Percentiles rank a stretch among this genome's conserved stretches.
Conservation (phyloP, 92 coral and sea anemone genomes). For the Zoanthus sansibaricus region DNA sequence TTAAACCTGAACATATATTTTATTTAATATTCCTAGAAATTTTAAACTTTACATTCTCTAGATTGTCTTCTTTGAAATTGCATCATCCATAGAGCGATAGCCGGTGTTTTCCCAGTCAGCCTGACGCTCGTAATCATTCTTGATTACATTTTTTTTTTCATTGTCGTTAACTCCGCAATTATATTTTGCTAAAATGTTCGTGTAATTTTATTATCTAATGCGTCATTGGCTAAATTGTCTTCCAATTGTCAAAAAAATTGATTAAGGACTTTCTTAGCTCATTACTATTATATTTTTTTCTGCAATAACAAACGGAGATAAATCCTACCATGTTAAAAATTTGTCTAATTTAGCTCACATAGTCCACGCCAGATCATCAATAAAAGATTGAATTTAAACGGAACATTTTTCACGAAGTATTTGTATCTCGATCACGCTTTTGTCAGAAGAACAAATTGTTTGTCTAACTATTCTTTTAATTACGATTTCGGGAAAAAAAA, state of each 20-base stretch:
- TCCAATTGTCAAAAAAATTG: background rate
- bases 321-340: background rate
- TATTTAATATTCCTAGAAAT: too few relatives aligned
- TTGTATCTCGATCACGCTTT: slow-evolving; percentile 23
- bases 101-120: too few relatives aligned
- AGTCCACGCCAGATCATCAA: background rate
- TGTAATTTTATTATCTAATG: too few relatives aligned
- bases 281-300: background rate
- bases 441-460: slow-evolving; percentile 18
- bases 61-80: too few relatives aligned
- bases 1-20: too few relatives aligned
- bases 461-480: slow-evolving; percentile 16
- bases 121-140: too few relatives aligned
- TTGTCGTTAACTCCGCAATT: too few relatives aligned
- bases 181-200: too few relatives aligned
- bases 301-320: background rate
- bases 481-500: slow-evolving; percentile 14
- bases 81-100: too few relatives aligned
- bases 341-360: background rate
- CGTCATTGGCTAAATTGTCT: background rate
- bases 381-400: background rate
- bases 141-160: too few relatives aligned
- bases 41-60: too few relatives aligned
- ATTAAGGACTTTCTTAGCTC: background rate
- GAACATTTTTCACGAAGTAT: background rate